Evolutionary conservation across 2,888 invertebrate genomes (phyloP).

Genomic region (Leucophora obtusa): DNA sequence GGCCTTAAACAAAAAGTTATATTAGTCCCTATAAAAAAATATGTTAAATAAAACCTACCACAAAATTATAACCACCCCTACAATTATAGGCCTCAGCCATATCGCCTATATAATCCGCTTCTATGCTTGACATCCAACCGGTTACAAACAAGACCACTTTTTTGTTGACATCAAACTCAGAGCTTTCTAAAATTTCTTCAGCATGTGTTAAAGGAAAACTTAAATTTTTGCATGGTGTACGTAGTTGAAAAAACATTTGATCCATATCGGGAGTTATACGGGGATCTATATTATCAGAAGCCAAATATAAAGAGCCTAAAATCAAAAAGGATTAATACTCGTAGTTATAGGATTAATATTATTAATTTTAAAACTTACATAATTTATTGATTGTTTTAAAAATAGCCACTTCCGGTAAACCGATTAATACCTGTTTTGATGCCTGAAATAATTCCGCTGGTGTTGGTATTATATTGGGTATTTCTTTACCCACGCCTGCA

Average conservation of each 20-base stretch:
- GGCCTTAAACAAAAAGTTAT: slow-evolving; percentile 67
- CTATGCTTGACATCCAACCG: slow-evolving; percentile 70
- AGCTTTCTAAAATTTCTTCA: slow-evolving; percentile 62
- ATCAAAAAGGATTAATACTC: not conserved
- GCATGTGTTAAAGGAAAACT: slow-evolving; percentile 66
- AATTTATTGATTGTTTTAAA: slow-evolving; percentile 22
- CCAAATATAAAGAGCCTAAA: slow-evolving; percentile 67
- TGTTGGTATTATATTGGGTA: slow-evolving; percentile 25
- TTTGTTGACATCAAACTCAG: slow-evolving; percentile 68
- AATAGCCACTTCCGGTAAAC: slow-evolving; percentile 36
- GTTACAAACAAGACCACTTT: slow-evolving; percentile 71
- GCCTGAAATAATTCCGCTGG: slow-evolving; percentile 25
- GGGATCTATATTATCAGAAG: slow-evolving; percentile 61
- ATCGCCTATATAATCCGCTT: slow-evolving; percentile 56
- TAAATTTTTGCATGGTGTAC: slow-evolving; percentile 65
- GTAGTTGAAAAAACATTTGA: slow-evolving; percentile 67
- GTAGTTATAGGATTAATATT: not conserved
- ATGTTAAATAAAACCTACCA: slow-evolving; percentile 60
- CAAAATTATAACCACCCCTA: slow-evolving; percentile 70
- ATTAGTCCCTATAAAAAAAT: not conserved
- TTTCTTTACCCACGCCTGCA: slow-evolving; percentile 30
- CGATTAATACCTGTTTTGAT: slow-evolving; percentile 34
- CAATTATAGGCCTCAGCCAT: slow-evolving; percentile 71
- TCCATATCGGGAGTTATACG: slow-evolving; percentile 66
- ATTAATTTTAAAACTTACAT: slow-evolving; percentile 28